Base-by-base conservation (phyloP, 2,113 vertebrate genomes). In the Phaethon lepturus region DNA sequence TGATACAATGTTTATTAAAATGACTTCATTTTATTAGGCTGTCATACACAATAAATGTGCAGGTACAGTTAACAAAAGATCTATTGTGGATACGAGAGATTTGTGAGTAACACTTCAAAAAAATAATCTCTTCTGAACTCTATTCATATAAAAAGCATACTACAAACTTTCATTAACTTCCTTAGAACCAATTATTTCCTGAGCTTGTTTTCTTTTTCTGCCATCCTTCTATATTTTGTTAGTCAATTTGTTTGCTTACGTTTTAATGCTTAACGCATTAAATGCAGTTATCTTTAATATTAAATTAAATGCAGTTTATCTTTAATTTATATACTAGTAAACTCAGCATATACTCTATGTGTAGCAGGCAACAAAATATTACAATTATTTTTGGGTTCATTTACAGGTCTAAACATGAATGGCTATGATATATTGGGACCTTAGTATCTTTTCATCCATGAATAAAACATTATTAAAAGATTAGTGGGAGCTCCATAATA, bases 1-100 rank as follows among this genome's bases (percentile, higher is more conserved):
- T 95, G 98, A 98, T 98, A 98, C 52, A 92, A 95, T 93, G 89
- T 98, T 98, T 98, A 98, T 98, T 98, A 98, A 98, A 99, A 98
- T 97, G 97, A 97, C 97, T 98, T 98, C 96, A 98, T 98, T 98
- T 98, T 98, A 98, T 98, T 98, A 98, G 98, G 82, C 97, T 98
- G 98, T 98, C 98, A 95, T 93, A 96, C 88, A 98, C 96, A 98
- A 98, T 98, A 97, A 98, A 98, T 98, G 97, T 96, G 93, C 97
- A 98, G 98, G 97, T 98, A 96, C 89, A 63, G 95, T 98, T 98
- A 97, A 98, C 97, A 97, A 96, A 97, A 97, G 96, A 97, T 98
- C 96, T 96, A 96, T 96, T 98, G 97, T 97, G 94, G 93, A 97
- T 96, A 97, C 7, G 80, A 94, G 94, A 92, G 96, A 97, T 97